Evolutionary conservation across 2,797 vertebrate genomes (phyloP).

Genomic region (Neopelma chrysocephalum): DNA sequence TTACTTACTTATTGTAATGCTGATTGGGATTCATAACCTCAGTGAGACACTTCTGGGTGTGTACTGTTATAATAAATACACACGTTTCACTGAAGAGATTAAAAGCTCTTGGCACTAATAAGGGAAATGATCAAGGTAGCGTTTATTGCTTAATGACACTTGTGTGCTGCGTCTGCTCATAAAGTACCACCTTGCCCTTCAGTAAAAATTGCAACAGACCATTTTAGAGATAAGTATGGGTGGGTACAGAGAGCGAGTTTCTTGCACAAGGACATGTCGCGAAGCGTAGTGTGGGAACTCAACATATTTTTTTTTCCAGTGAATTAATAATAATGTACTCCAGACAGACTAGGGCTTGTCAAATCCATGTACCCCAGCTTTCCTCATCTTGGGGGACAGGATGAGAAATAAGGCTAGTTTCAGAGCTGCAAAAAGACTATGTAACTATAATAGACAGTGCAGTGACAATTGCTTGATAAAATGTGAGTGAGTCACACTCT

Average conservation of each 20-base stretch:
- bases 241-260: not conserved
- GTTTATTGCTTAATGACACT: constrained; percentile 8
- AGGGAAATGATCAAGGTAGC: not conserved
- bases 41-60: constrained; percentile 30
- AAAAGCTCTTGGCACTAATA: not conserved
- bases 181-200: not conserved
- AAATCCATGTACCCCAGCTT: not conserved
- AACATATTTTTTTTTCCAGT: not conserved
- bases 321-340: not conserved
- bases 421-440: not conserved
- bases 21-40: not conserved
- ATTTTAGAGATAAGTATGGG: not conserved
- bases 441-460: not conserved
- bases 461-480: not conserved
- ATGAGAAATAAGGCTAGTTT: not conserved
- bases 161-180: not conserved
- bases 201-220: not conserved
- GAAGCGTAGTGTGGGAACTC: fast-evolving
- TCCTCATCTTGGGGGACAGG: not conserved
- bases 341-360: not conserved
- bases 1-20: not conserved
- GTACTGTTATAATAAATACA: not conserved
- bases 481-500: not conserved
- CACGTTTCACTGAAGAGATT: not conserved
- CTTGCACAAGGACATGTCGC: fast-evolving